Conservation (phyloP, 2,888 invertebrate species). For the Marronus borbonicus region DNA sequence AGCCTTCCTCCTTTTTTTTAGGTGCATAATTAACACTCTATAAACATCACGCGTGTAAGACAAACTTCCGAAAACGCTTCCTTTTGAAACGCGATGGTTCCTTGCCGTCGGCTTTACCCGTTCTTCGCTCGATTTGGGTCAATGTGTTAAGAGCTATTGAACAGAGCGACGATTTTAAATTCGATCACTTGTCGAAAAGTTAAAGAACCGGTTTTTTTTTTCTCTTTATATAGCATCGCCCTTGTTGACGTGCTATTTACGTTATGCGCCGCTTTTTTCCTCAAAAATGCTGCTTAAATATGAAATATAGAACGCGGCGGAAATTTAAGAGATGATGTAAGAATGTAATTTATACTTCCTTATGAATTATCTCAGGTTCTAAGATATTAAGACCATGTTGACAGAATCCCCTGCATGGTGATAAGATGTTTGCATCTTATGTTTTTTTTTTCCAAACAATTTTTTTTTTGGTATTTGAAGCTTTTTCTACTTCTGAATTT, state of each 20-base stretch:
- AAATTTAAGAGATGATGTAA: background rate
- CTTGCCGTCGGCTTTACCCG: background rate
- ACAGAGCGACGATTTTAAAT: slow-evolving; percentile 10
- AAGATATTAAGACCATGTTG: too few relatives aligned
- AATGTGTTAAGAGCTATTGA: slow-evolving; percentile 25
- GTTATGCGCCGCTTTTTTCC: background rate
- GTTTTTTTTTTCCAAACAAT: too few relatives aligned
- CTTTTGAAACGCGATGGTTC: background rate
- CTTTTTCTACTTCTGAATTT: too few relatives aligned
- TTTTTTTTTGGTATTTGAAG: too few relatives aligned
- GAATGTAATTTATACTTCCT: background rate
- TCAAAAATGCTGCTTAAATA: background rate
- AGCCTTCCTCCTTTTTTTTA: background rate
- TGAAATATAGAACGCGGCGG: background rate
- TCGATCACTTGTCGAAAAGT: slow-evolving; percentile 12
- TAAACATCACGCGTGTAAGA: background rate
- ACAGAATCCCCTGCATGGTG: too few relatives aligned
- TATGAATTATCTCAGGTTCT: too few relatives aligned
- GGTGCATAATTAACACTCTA: background rate
- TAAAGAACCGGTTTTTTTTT: slow-evolving; percentile 14
- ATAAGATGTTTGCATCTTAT: too few relatives aligned
- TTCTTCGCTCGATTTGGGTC: slow-evolving; percentile 2
- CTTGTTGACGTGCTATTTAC: background rate
- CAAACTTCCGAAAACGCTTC: background rate
- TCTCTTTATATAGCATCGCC: background rate